These are phyloP conservation scores for Cryptocheilus praepositus DNA, from an alignment of 2,888 invertebrate genomes.

Conservation along the genomic window DNA sequence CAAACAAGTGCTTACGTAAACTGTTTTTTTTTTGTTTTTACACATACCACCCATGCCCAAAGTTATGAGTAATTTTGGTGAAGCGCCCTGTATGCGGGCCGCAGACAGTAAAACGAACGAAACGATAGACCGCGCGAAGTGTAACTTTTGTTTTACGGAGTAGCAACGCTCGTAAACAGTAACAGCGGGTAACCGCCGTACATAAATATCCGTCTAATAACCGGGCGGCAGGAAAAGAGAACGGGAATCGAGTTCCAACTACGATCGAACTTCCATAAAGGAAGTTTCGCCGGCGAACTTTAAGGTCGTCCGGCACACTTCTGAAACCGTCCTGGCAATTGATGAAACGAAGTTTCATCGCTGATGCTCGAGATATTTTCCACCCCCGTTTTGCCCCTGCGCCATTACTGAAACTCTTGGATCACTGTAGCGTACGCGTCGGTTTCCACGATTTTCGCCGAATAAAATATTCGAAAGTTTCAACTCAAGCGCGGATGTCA, in stretches of 20 bases:
- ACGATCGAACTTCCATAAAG: conserved; percentile 50
- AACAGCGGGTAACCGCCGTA: conserved; percentile 16
- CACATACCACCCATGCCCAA: too few relatives aligned
- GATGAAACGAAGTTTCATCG: conserved; percentile 46
- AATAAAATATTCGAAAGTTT: too few relatives aligned
- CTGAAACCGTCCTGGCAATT: conserved; percentile 33
- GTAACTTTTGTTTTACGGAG: conserved; percentile 10
- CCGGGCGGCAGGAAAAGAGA: conserved; percentile 1
- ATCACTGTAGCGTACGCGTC: too few relatives aligned
- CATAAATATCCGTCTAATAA: conserved; percentile 47
- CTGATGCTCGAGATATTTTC: conserved; percentile 33
- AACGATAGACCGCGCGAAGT: too few relatives aligned
- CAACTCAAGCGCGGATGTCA: too few relatives aligned
- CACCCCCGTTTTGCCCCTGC: not conserved
- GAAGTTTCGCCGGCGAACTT: conserved; percentile 22
- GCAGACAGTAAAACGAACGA: too few relatives aligned
- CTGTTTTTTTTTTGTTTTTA: too few relatives aligned
- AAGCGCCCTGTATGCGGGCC: too few relatives aligned
- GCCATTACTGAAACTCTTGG: not conserved
- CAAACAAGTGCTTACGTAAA: too few relatives aligned
- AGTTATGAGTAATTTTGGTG: too few relatives aligned
- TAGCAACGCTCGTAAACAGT: conserved; percentile 37
- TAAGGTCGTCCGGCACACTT: too few relatives aligned
- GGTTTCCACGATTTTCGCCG: too few relatives aligned
- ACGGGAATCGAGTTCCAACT: conserved; percentile 29